Evolutionary conservation across 1,140 invertebrate species (phyloP), one percentile per base, ranked within the genome.

Genomic region (Eupeodes corollae): DNA sequence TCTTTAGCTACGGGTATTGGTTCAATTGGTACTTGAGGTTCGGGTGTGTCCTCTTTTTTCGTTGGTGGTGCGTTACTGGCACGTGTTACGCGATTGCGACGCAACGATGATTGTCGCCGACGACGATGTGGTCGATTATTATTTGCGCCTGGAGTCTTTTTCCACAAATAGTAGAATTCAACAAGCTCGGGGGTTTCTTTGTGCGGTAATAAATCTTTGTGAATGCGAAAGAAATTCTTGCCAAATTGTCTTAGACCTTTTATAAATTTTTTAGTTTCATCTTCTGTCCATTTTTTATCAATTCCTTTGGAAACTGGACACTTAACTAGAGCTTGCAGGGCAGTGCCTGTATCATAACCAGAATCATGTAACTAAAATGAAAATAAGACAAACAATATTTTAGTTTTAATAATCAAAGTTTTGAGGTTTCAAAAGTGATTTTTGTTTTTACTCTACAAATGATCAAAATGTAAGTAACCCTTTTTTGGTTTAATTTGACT

Each of bases 101-200:
- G 79, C 47, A 95, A 73, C n/a, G 90, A 91, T 54, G 85, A 86
- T 67, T 89, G 87, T 46, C 92, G 74, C 44, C 91, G 76, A 74
- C 92, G 76, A 45, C 91, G 76, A 64, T 95, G 90, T 16, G 91
- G 91, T 47, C 92, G 77, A 70, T 92, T 91, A 68, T 88, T 91
- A 66, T 91, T 89, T 39, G 94, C 94, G 57, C 89, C 89, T n/a
- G 94, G 91, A n/a, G 94, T 98, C 74, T 99, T 99, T 75, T 99
- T 99, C 96, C 95, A 99, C 65, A 98, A 78, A 74, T 99, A 99
- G 72, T 99, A 99, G 74, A 91, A 99, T 65, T 98, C 93, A 21
- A 99, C 92, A 57, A 99, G 73, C 64, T 99, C 93, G 37, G 91
- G 83, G 58, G 93, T 97, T 62, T 96, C 91, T 78, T 95, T 94